phyloP scores from a whole-genome alignment of 2,113 vertebrate species.

The Rattus rattus region DNA sequence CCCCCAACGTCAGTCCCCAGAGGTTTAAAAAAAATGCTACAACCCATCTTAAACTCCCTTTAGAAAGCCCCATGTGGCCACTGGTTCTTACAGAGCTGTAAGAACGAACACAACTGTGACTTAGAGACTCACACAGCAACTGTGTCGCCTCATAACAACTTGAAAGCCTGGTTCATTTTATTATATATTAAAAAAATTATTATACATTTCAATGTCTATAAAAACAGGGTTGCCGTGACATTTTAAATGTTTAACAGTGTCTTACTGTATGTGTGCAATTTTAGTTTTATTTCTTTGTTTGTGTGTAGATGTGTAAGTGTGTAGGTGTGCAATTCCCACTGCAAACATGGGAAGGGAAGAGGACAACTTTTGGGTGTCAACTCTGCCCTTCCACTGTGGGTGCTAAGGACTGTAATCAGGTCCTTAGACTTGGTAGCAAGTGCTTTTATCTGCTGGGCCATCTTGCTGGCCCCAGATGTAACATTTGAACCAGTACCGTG shows the following conservation, averaged over 20 bases:
- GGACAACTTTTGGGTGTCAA: background rate
- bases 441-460: background rate
- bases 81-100: background rate
- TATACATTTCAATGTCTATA: background rate
- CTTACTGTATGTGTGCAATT: background rate
- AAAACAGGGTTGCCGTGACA: background rate
- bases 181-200: no score
- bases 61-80: background rate
- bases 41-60: background rate
- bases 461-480: background rate
- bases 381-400: background rate
- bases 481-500: background rate
- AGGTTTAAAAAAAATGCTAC: background rate
- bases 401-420: background rate
- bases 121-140: background rate
- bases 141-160: background rate
- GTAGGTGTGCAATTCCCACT: background rate
- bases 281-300: background rate
- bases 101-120: background rate
- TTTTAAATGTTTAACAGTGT: background rate
- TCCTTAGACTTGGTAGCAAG: background rate
- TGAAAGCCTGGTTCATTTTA: conserved; percentile 30
- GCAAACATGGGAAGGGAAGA: no score
- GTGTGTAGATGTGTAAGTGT: background rate
- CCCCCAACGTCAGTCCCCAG: background rate